phyloP scores from a whole-genome alignment of 2,113 vertebrate species.

The Catagonus wagneri region DNA sequence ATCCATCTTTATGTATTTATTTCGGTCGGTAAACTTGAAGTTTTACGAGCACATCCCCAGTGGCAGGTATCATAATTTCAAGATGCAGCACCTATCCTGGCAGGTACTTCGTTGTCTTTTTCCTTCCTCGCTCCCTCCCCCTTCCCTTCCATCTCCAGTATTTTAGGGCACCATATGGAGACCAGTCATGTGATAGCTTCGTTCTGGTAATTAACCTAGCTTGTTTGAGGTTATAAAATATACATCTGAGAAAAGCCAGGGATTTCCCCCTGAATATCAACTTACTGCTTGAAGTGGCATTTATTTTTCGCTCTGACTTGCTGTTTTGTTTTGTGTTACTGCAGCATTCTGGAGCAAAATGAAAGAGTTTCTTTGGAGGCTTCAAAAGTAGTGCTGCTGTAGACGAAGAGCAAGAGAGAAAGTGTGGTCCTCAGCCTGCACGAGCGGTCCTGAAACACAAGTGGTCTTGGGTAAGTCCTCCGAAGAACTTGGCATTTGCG shows the following conservation, averaged over 20 bases:
- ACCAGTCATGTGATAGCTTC: slow-evolving; percentile 67
- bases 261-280: slow-evolving; percentile 87
- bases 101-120: neutral
- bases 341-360: slow-evolving; percentile 83
- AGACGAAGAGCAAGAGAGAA: slow-evolving; percentile 62
- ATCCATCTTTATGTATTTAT: slow-evolving; percentile 26
- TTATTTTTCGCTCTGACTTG: slow-evolving; percentile 85
- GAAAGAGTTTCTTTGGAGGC: slow-evolving; percentile 78
- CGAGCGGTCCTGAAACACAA: slow-evolving; percentile 68
- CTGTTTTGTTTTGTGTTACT: slow-evolving; percentile 86
- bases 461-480: slow-evolving; percentile 85
- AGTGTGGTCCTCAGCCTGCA: slow-evolving; percentile 70
- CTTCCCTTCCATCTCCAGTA: neutral
- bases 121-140: neutral
- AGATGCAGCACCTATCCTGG: fast-evolving
- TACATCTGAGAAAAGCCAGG: slow-evolving; percentile 83
- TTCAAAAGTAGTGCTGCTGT: slow-evolving; percentile 75
- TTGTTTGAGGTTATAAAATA: slow-evolving; percentile 84
- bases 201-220: slow-evolving; percentile 74
- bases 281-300: slow-evolving; percentile 84
- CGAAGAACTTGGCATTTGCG: slow-evolving; percentile 2
- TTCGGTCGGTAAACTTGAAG: neutral
- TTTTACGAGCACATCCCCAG: neutral
- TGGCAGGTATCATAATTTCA: neutral
- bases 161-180: slow-evolving; percentile 66